Conservation (phyloP, 2,113 vertebrate genomes). For the Hippopotamus amphibius region DNA sequence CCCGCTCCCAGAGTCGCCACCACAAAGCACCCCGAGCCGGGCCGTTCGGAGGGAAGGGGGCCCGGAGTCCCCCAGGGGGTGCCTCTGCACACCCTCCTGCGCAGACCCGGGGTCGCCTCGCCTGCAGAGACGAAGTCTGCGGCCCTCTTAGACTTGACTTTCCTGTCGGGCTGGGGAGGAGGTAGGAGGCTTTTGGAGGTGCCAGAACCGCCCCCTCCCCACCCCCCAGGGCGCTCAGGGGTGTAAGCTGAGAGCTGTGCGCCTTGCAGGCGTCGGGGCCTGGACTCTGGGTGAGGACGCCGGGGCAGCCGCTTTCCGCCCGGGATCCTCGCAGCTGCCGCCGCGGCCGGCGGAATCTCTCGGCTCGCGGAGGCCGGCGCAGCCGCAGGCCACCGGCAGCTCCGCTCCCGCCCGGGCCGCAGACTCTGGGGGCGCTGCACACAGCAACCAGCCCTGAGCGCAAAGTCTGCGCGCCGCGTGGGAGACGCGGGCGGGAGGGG, state of each 20-base stretch:
- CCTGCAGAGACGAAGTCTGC: background rate
- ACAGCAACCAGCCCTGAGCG: background rate
- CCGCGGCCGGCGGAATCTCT: background rate
- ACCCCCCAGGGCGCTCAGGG: background rate
- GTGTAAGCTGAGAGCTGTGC: background rate
- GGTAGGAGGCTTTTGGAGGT: background rate
- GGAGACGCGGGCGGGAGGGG: background rate
- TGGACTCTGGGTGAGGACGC: background rate
- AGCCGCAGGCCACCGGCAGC: background rate
- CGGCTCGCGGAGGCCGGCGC: background rate
- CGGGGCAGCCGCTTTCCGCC: background rate
- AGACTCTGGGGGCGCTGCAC: background rate
- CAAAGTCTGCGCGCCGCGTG: background rate
- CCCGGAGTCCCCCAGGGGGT: background rate
- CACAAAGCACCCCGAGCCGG: background rate
- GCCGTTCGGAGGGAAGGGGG: background rate
- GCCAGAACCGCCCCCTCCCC: too few relatives aligned
- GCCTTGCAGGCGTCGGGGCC: background rate
- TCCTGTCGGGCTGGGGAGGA: background rate
- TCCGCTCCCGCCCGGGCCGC: fast-evolving
- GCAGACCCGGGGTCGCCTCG: background rate
- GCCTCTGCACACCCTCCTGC: background rate
- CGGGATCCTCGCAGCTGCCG: background rate
- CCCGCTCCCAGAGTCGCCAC: background rate
- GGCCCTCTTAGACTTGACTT: background rate